These are phyloP conservation scores for Brachionus asplanchnoidis DNA, from an alignment of 1,140 invertebrate genomes.

Conservation along the genomic window DNA sequence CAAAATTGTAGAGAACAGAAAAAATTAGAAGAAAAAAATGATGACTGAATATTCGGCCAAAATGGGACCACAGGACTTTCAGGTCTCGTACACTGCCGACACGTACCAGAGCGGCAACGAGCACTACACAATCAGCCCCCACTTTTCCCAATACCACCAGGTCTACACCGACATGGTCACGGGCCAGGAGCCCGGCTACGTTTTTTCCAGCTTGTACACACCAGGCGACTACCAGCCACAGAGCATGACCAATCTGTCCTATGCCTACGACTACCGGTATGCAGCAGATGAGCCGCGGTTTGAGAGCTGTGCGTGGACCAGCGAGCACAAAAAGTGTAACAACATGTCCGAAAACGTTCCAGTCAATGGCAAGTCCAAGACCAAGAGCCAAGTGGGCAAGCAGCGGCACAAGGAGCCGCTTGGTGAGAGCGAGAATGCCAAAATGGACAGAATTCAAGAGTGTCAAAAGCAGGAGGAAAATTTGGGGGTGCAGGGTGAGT, in stretches of 20 bases:
- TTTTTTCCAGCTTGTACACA: neutral
- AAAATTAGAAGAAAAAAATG: neutral
- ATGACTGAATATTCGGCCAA: constrained; percentile 19
- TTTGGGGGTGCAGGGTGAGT: neutral
- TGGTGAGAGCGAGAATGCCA: neutral
- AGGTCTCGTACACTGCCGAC: neutral
- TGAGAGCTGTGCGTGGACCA: neutral
- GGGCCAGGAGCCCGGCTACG: neutral
- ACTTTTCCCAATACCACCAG: constrained; percentile 23
- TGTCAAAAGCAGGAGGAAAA: neutral
- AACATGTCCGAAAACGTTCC: constrained; percentile 2
- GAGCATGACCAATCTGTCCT: neutral
- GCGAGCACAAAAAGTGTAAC: neutral
- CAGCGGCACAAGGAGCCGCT: neutral
- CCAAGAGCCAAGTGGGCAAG: neutral
- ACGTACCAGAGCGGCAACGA: neutral
- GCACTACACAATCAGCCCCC: neutral
- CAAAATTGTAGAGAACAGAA: neutral
- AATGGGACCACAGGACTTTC: neutral
- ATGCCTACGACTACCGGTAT: neutral
- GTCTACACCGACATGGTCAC: constrained; percentile 3
- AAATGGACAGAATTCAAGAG: neutral
- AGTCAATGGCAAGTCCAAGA: neutral
- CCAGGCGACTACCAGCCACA: neutral
- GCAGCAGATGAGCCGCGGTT: neutral